Conservation (phyloP, 2,888 invertebrate genomes). For the Rhodophaea formosa region DNA sequence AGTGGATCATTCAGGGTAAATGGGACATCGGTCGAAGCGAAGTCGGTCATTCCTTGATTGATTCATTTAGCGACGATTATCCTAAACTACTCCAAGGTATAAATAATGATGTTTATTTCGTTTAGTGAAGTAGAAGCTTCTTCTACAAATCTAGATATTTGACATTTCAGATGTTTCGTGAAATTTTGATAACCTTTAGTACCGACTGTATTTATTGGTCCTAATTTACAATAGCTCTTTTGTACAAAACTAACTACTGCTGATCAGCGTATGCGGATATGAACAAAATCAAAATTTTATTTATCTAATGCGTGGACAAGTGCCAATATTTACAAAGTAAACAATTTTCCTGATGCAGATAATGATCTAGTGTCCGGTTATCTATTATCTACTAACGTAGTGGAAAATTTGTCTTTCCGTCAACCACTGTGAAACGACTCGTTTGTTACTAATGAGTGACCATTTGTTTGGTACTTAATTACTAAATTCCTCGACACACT, state of each 20-base stretch:
- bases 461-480: conserved; percentile 25
- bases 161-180: not conserved
- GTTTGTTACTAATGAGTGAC: conserved; percentile 25
- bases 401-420: conserved; percentile 43
- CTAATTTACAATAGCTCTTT: too few species aligned
- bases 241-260: not conserved
- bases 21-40: conserved; percentile 6
- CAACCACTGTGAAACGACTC: conserved; percentile 38
- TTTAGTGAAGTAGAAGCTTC: not conserved
- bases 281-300: conserved; percentile 11
- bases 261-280: not conserved
- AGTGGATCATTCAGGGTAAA: not conserved
- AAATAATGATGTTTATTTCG: not conserved
- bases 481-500: conserved; percentile 37
- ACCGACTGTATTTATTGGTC: too few species aligned
- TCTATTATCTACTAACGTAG: conserved; percentile 29
- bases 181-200: too few species aligned
- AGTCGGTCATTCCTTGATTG: conserved; percentile 5
- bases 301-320: conserved; percentile 33
- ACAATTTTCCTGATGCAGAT: conserved; percentile 36
- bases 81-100: conserved; percentile 6
- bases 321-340: conserved; percentile 33
- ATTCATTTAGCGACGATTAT: conserved; percentile 11
- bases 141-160: not conserved
- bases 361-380: conserved; percentile 39